Conservation (phyloP, 2,797 vertebrate species). For the Molossus alvarezi region DNA sequence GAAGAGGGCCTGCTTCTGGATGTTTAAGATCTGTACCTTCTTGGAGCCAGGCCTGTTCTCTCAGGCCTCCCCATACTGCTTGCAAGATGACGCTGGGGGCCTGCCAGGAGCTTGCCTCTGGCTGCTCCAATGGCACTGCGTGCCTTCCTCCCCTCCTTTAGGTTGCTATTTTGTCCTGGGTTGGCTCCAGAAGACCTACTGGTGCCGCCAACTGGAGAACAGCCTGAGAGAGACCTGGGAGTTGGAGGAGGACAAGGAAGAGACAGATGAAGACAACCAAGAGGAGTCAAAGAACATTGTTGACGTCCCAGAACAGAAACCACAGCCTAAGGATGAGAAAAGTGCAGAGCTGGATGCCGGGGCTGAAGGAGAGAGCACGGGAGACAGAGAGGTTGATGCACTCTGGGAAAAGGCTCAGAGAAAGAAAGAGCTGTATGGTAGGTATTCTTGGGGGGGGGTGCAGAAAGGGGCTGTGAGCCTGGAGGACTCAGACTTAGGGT, state of each 20-base stretch:
- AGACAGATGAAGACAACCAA: constrained; percentile 81
- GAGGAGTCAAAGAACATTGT: constrained; percentile 69
- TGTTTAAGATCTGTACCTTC: constrained; percentile 64
- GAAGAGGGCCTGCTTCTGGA: not conserved
- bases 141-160: constrained; percentile 73
- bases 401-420: constrained; percentile 87
- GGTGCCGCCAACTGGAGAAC: constrained; percentile 95
- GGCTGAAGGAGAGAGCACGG: constrained; percentile 71
- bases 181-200: constrained; percentile 97
- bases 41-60: constrained; percentile 36
- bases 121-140: not conserved
- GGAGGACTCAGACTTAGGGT: constrained; percentile 2
- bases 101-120: constrained; percentile 4
- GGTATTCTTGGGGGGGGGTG: constrained; percentile 52
- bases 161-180: constrained; percentile 94
- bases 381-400: constrained; percentile 60
- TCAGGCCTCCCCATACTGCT: constrained; percentile 35
- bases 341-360: constrained; percentile 67
- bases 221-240: constrained; percentile 92
- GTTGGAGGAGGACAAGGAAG: constrained; percentile 89
- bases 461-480: constrained; percentile 37
- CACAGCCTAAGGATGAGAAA: constrained; percentile 63
- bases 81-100: not conserved
- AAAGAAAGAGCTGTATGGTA: constrained; percentile 93
- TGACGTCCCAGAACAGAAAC: constrained; percentile 64